Percentiles rank a stretch among this genome's conserved stretches.
Conservation (phyloP, 2,113 vertebrate genomes). For the Ellobius talpinus region DNA sequence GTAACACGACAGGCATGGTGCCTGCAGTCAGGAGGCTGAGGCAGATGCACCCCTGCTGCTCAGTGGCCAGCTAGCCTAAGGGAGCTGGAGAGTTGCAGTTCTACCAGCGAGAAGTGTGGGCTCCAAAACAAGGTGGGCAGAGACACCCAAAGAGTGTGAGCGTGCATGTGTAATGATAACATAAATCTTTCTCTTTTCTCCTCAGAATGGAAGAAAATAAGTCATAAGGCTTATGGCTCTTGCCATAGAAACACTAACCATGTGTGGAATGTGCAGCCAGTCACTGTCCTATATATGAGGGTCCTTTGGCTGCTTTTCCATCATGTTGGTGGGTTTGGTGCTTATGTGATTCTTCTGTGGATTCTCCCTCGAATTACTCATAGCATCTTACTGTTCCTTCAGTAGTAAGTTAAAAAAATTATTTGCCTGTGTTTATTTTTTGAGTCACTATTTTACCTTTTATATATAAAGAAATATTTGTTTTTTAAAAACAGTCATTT, state of each 20-base stretch:
- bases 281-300: neutral
- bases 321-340: neutral
- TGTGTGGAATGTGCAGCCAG: neutral
- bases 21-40: neutral
- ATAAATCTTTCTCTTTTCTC: neutral
- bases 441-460: slow-evolving; percentile 33
- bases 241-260: neutral
- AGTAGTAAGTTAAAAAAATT: neutral
- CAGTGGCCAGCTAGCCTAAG: neutral
- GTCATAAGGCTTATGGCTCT: neutral
- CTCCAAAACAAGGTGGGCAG: neutral
- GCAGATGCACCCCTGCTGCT: neutral
- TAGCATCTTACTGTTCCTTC: neutral
- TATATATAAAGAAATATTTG: neutral
- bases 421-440: neutral
- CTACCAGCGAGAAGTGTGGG: no score
- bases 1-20: neutral
- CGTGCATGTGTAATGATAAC: no score
- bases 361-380: neutral
- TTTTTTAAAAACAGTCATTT: neutral
- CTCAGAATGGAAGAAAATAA: neutral
- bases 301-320: neutral
- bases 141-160: neutral
- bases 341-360: neutral
- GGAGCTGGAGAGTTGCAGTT: neutral